Conservation (phyloP, 2,888 invertebrate genomes). For the Ctena decussata region DNA sequence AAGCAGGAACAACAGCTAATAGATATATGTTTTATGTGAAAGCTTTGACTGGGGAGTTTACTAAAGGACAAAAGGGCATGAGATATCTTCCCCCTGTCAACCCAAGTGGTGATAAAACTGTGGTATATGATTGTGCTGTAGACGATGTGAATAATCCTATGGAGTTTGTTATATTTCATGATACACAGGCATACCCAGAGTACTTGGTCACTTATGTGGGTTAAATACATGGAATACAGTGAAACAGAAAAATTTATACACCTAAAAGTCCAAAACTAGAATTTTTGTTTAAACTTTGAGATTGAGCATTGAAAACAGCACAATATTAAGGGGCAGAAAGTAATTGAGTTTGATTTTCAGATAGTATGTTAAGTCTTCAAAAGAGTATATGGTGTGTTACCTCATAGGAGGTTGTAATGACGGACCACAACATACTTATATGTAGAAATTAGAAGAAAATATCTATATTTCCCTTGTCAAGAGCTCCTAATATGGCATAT, state of each 20-base stretch:
- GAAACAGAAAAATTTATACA: too few relatives aligned
- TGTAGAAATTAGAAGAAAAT: neutral
- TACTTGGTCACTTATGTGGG: constrained; percentile 75
- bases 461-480: too few relatives aligned
- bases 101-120: constrained; percentile 27
- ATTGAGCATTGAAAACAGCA: too few relatives aligned
- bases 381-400: neutral
- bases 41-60: constrained; percentile 71
- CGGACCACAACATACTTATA: neutral
- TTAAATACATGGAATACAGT: neutral
- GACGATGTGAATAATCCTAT: constrained; percentile 68
- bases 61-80: constrained; percentile 62
- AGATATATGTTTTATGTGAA: constrained; percentile 70
- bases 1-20: constrained; percentile 15
- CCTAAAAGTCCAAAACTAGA: too few relatives aligned
- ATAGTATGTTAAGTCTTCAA: too few relatives aligned
- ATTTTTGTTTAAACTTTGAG: too few relatives aligned
- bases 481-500: too few relatives aligned
- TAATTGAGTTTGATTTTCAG: too few relatives aligned
- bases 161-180: constrained; percentile 82
- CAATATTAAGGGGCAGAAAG: too few relatives aligned
- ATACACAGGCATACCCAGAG: constrained; percentile 82
- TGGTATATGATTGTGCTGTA: constrained; percentile 76
- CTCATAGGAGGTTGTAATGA: neutral
- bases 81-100: constrained; percentile 66